These are phyloP conservation scores for Barbus barbus DNA, from an alignment of 2,113 vertebrate species.

Conservation along the genomic window DNA sequence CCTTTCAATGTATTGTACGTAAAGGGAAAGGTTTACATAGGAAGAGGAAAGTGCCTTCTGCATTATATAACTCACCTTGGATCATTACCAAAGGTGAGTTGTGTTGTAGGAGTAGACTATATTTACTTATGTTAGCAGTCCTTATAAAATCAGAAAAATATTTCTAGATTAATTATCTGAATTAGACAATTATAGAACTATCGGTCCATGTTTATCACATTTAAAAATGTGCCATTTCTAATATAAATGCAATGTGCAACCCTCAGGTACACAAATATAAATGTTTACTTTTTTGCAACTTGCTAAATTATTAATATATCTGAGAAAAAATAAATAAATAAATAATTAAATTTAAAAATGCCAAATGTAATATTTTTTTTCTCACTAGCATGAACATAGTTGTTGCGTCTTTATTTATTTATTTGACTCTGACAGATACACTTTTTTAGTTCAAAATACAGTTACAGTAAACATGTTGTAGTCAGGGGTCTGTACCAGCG, in stretches of 20 bases:
- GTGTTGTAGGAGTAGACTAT: neutral
- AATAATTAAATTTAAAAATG: neutral
- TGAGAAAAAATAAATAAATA: too few species aligned
- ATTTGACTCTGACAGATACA: too few species aligned
- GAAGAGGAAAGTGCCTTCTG: neutral
- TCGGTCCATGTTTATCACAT: neutral
- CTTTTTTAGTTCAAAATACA: neutral
- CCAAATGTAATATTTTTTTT: too few species aligned
- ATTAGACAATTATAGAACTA: neutral
- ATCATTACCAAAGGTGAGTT: neutral
- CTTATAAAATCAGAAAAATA: constrained; percentile 1
- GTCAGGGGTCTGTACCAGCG: neutral
- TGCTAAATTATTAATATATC: neutral
- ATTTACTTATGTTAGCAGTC: neutral
- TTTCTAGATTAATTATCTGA: neutral
- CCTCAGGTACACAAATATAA: constrained; percentile 27
- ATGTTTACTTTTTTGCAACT: constrained; percentile 1
- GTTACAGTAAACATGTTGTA: neutral
- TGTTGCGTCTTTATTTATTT: neutral
- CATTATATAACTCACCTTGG: neutral
- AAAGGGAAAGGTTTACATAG: neutral
- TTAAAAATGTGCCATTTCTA: neutral
- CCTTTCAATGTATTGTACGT: neutral
- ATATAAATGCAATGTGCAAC: neutral
- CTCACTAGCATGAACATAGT: neutral